Evolutionary conservation across 64 coral and sea anemone genomes (phyloP), one percentile per base, ranked within the genome.

Genomic region (Catalaphyllia jardinei): DNA sequence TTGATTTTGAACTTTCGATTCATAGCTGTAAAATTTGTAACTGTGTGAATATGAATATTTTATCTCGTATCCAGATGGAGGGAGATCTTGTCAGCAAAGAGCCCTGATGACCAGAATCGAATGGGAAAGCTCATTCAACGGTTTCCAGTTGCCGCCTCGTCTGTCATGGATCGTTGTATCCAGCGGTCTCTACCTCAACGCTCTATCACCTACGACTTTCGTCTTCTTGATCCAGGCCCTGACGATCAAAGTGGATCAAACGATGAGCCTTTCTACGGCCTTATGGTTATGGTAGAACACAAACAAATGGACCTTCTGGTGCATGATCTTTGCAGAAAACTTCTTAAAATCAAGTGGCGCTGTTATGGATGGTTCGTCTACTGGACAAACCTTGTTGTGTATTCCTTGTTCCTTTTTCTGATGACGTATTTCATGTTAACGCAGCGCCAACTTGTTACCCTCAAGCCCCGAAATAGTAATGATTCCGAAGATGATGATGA

Each of bases 111-210:
- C 4, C 87, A 89, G 51, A 96, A 92, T 69, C 59, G 89, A 52
- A 92, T 96, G 94, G 89, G 88, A 1, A 82, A 86, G 22, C 91
- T 93, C 4, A 96, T 96, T 60, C 67, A 82, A 31, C 18, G 77
- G 57, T 96, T 93, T 31, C 91, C 94, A 28, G 91, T 93, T 15
- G 87, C 88, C 19, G 94, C 94, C 10, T 28, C 31, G 55, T 62
- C 79, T 54, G 67, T 96, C 60, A 93, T 96, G 94, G 87, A 93
- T 89, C 87, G 88, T 7, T 96, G 94, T 86, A 77, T 96, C 59
- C 62, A 86, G 60, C 27, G 71, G 30, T 86, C 86, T 54, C 4
- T 51, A 9, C 13, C 35, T 25, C 8, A 69, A 24, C 62, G 81
- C 35, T 85, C 81, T 9, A 80, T 90, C 63, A 86, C 79, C 9